A percentile compares a stretch with the other conserved stretches of the same genome.
Conservation (phyloP, 1,140 invertebrate genomes). For the Ceratina australensis region DNA sequence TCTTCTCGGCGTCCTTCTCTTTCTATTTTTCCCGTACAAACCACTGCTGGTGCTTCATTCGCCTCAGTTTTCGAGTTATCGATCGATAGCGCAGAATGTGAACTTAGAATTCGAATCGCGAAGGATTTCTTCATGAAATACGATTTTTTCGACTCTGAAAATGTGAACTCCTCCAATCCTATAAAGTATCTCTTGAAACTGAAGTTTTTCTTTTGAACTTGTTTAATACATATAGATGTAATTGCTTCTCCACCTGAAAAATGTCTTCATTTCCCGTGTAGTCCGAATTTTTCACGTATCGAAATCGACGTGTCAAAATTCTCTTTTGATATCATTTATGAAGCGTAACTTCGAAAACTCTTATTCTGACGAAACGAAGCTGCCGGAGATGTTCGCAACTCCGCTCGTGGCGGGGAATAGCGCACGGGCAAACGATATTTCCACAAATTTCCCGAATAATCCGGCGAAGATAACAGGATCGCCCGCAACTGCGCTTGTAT, state of each 20-base stretch:
- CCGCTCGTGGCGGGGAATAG: too few relatives aligned
- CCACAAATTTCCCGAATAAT: slow-evolving; percentile 36
- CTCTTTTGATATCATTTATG: not conserved
- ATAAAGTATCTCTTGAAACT: not conserved
- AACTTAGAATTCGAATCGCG: not conserved
- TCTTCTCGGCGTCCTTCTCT: not conserved
- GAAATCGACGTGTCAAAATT: not conserved
- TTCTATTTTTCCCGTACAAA: slow-evolving; percentile 12
- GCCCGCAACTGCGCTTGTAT: slow-evolving; percentile 12
- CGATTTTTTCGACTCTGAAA: not conserved
- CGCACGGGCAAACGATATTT: slow-evolving; percentile 3
- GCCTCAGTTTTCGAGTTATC: slow-evolving; percentile 7
- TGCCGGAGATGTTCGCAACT: not conserved
- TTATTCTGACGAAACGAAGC: not conserved
- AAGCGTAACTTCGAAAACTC: not conserved
- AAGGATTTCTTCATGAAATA: not conserved
- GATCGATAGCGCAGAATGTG: not conserved
- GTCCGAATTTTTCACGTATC: not conserved
- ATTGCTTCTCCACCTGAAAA: too few relatives aligned
- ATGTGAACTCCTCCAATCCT: not conserved
- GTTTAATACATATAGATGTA: too few relatives aligned
- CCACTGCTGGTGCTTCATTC: too few relatives aligned
- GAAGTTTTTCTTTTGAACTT: not conserved
- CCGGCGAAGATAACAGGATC: slow-evolving; percentile 25
- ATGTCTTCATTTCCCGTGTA: not conserved